A percentile compares a stretch with the other conserved stretches of the same genome.
These are phyloP conservation scores for Riparia riparia DNA, from an alignment of 2,113 vertebrate genomes.

Conservation along the genomic window DNA sequence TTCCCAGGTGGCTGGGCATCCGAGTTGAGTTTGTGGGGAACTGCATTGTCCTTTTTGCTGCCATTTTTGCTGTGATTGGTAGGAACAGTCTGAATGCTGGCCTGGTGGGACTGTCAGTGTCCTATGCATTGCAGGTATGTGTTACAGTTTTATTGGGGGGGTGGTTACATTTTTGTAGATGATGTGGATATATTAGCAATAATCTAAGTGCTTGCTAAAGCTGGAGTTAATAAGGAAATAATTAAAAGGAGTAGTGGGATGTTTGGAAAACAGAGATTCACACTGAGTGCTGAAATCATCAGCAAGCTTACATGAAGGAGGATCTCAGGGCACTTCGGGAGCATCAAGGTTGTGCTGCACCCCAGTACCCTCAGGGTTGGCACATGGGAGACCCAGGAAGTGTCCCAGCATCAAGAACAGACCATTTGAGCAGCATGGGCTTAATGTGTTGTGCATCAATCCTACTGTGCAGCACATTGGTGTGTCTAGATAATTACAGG, in stretches of 20 bases:
- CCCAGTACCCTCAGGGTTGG: neutral
- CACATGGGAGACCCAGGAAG: neutral
- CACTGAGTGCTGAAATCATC: neutral
- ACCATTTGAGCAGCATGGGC: neutral
- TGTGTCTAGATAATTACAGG: neutral
- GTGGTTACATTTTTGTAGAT: neutral
- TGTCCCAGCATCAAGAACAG: neutral
- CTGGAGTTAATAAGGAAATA: neutral
- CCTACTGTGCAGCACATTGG: rapidly evolving
- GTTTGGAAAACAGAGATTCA: neutral
- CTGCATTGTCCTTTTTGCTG: conserved; percentile 93
- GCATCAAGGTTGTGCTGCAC: neutral
- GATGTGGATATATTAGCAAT: neutral
- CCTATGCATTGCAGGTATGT: conserved; percentile 91
- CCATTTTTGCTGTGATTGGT: conserved; percentile 89
- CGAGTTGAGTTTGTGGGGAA: conserved; percentile 93
- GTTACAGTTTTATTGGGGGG: neutral
- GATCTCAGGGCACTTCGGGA: neutral
- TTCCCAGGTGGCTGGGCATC: conserved; percentile 90
- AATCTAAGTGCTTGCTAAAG: neutral
- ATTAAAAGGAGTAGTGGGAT: neutral
- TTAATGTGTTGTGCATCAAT: neutral
- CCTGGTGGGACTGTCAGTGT: conserved; percentile 92
- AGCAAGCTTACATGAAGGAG: neutral
- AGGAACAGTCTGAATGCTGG: conserved; percentile 85